Conservation (phyloP, 2,797 vertebrate species). For the Cetoscarus ocellatus region DNA sequence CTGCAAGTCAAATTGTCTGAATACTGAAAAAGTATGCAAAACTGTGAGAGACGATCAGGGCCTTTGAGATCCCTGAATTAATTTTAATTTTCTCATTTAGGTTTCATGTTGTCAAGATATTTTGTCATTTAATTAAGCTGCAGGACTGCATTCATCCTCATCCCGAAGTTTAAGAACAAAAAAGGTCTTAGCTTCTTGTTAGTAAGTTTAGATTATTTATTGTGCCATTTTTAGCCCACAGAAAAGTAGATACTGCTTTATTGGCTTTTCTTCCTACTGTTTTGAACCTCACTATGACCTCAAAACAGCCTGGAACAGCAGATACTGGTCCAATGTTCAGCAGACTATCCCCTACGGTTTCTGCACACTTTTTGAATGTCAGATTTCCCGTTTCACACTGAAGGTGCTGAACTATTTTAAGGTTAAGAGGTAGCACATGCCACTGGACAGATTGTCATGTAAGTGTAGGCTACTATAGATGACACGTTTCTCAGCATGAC, state of each 20-base stretch:
- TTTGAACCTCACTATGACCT: background rate
- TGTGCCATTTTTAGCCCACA: background rate
- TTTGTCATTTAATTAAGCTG: conserved; percentile 62
- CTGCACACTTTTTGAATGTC: conserved; percentile 58
- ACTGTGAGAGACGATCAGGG: conserved; percentile 27
- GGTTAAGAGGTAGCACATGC: conserved; percentile 1
- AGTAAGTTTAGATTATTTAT: background rate
- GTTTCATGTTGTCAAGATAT: conserved; percentile 56
- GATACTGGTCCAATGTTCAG: conserved; percentile 22
- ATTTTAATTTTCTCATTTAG: conserved; percentile 57
- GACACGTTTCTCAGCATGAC: too few species aligned
- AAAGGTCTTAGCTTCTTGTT: background rate
- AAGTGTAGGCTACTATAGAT: background rate
- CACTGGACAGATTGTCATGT: background rate
- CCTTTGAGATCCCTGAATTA: conserved; percentile 63
- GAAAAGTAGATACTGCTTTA: background rate
- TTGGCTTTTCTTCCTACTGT: background rate
- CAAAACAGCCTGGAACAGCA: background rate
- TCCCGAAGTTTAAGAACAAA: conserved; percentile 7
- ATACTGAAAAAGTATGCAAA: conserved; percentile 72
- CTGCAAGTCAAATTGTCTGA: conserved; percentile 72
- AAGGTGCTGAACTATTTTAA: conserved; percentile 5
- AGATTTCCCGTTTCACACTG: conserved; percentile 47
- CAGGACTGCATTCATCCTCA: conserved; percentile 24
- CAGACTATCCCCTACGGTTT: conserved; percentile 2